Conservation (phyloP, 1,140 invertebrate genomes). For the Saxidomus purpurata region DNA sequence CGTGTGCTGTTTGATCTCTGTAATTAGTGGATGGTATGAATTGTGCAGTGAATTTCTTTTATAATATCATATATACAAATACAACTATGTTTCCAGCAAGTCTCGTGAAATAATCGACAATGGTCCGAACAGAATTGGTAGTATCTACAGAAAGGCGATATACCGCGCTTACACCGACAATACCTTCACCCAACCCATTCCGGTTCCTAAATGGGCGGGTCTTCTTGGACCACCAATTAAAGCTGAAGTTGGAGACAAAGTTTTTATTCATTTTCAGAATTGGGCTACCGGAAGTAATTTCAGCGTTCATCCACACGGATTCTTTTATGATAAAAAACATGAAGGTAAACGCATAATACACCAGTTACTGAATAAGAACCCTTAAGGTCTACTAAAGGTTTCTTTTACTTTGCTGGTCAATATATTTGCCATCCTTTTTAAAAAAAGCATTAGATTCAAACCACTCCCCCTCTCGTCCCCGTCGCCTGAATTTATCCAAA, state of each 20-base stretch:
- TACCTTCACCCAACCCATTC: constrained; percentile 59
- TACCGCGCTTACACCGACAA: constrained; percentile 68
- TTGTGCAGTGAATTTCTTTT: no score
- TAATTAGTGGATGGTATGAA: no score
- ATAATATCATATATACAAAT: no score
- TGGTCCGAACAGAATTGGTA: constrained; percentile 47
- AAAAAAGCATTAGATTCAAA: background rate
- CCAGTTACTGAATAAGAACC: background rate
- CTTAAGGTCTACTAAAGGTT: background rate
- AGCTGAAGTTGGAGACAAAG: constrained; percentile 78
- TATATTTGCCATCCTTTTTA: background rate
- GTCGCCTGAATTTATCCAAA: background rate
- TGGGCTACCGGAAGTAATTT: constrained; percentile 45
- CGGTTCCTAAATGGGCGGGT: constrained; percentile 70
- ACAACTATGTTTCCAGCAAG: background rate
- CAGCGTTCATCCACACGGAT: constrained; percentile 72
- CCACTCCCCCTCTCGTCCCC: background rate
- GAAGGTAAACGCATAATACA: constrained; percentile 67
- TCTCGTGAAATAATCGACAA: background rate
- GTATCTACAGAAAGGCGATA: constrained; percentile 60
- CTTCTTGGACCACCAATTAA: constrained; percentile 79
- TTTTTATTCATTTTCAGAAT: constrained; percentile 69
- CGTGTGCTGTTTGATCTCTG: no score
- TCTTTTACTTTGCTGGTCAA: background rate
- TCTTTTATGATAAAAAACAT: constrained; percentile 66